Conservation (phyloP, 2,797 vertebrate species). For the Typhlichthys eigenmanni region DNA sequence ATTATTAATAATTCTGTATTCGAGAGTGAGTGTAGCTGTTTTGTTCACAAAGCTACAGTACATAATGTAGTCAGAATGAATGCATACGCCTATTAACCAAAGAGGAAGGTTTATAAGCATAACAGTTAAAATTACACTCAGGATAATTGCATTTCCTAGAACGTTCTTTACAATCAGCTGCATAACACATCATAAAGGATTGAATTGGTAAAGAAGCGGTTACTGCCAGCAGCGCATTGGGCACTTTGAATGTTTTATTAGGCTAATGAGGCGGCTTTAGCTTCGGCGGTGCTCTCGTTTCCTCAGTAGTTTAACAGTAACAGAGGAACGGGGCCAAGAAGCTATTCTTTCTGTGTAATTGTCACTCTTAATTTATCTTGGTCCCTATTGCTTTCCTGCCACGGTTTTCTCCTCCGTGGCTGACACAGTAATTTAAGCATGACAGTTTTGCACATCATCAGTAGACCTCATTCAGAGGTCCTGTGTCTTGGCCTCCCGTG, state of each 20-base stretch:
- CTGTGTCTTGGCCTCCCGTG: constrained; percentile 54
- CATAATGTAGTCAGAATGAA: too few species aligned
- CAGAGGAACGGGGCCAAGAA: constrained; percentile 42
- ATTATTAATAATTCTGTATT: too few species aligned
- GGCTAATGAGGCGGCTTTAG: not conserved
- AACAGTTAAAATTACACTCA: too few species aligned
- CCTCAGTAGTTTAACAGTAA: constrained; percentile 36
- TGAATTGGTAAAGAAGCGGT: not conserved
- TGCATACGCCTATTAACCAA: too few species aligned
- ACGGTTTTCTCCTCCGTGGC: constrained; percentile 46
- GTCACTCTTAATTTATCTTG: constrained; percentile 63
- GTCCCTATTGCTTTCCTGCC: constrained; percentile 45
- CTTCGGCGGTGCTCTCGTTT: constrained; percentile 18
- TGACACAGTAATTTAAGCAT: constrained; percentile 64
- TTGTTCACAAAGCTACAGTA: not conserved
- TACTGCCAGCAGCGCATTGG: not conserved
- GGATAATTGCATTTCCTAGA: not conserved
- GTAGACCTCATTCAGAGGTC: constrained; percentile 67
- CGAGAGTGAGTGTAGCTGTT: too few species aligned
- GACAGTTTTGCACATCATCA: constrained; percentile 77
- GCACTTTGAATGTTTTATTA: not conserved
- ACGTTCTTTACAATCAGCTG: too few species aligned
- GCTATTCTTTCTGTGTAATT: constrained; percentile 48
- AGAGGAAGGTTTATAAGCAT: too few species aligned
- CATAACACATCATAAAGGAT: not conserved